Base-by-base conservation (phyloP, 2,113 vertebrate genomes). In the Callipepla squamata region DNA sequence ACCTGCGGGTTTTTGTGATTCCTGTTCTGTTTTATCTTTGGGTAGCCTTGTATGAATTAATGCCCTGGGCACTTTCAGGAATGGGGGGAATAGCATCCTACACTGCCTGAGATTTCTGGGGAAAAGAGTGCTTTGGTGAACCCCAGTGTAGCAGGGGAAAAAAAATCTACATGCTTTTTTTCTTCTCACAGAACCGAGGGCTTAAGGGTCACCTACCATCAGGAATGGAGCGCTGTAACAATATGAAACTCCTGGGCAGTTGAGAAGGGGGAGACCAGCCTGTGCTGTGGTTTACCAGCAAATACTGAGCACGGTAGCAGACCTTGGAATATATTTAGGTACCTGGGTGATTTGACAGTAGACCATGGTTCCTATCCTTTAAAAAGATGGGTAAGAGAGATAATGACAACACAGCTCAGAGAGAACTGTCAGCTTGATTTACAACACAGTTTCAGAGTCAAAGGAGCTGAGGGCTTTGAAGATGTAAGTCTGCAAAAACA, bases 101-200 rank as follows among this genome's bases (percentile, higher is more conserved):
- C 30, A 19, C 25, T 94, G 72, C 44, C 48, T 77, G 42, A 11
- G 6, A 85, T 87, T 91, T 85, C 38, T 66, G 20, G 38, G 19
- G 53, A 65, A 80, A 57, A 69, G 23, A 65, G 45, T 40, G 48
- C 55, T 82, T 13, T 82, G 45, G 28, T 82, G 55, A 90, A 32
- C 25, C 9, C 9, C 48, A 57, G 21, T 36, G 47, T 16, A 78
- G 74, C n/a, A 63, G 47, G 20, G 25, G 12, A 0, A 63, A 83
- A 80, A 80, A 21, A 5, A 26, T 40, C n/a, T 79, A 67, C 38
- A 72, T 45, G n/a, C 69, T 79, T 55, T 89, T 82, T 91, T 93
- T 79, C n/a, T 69, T 85, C 47, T 34, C 20, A 28, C 66, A 87
- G 12, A 87, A 40, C 16, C 9, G 9, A 51, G 47, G 38, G 28